Evolutionary conservation across 2,797 vertebrate species (phyloP).

Genomic region (Tokudaia muenninki): DNA sequence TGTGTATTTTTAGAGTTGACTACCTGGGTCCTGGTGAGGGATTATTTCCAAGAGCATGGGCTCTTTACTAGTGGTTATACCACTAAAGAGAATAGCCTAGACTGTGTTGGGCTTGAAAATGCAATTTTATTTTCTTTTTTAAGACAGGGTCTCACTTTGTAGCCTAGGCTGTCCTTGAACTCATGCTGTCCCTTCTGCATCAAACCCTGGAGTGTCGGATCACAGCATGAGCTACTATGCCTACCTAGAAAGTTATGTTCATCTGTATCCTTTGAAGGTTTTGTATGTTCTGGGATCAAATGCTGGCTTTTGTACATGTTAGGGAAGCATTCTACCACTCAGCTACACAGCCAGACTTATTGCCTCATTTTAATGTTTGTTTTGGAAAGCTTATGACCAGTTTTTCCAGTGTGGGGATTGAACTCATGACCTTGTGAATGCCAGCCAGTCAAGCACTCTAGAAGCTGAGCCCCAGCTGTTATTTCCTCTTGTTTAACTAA

Average conservation of each 20-base stretch:
- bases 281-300: neutral
- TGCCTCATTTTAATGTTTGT: neutral
- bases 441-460: neutral
- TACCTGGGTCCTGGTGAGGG: neutral
- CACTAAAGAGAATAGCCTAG: neutral
- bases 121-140: neutral
- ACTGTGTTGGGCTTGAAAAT: slow-evolving; percentile 35
- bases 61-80: neutral
- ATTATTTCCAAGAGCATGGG: neutral
- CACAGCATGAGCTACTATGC: neutral
- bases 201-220: neutral
- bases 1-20: neutral
- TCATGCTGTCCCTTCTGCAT: neutral
- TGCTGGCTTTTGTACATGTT: too few relatives aligned
- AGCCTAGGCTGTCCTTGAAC: neutral
- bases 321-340: neutral
- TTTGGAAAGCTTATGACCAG: neutral
- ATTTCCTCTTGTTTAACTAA: neutral
- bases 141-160: neutral
- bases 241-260: neutral
- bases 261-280: neutral
- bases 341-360: neutral
- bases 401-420: neutral
- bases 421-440: neutral
- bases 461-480: neutral